Evolutionary conservation across 2,113 vertebrate genomes (phyloP), one percentile per base, ranked within the genome.

Genomic region (Trichomycterus rosablanca): DNA sequence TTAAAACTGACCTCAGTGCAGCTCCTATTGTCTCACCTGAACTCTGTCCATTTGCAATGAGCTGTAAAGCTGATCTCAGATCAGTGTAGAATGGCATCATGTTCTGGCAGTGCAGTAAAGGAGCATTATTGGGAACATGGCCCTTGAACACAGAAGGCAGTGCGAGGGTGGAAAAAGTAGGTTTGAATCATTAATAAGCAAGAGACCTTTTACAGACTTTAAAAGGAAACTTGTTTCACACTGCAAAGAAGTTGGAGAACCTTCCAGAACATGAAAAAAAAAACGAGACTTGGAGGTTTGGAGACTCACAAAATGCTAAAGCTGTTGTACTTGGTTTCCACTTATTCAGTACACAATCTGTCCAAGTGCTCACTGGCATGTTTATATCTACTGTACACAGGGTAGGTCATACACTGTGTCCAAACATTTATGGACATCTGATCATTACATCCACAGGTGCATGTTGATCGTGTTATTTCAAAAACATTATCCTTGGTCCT

Each of bases 171-270:
- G 34, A 19, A 63, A 55, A 61, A 18, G 42, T 44, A 49, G 32
- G 68, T 63, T 63, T 82, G 58, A 79, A 80, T 78, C 61, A 74
- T 80, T 76, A 60, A 76, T 75, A 54, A 37, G 39, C 30, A 67
- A 43, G 19, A 37, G 37, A 22, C 23, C 30, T 55, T 37, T 39
- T 22, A 7, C 6, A 30, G 44, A 39, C 22, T 39, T 26, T 9
- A 28, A 48, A 48, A 37, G 11, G 30, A 37, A 52, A 30, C 24
- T 30, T 12, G 14, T 48, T 24, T 24, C 22, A 11, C 20, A 35
- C 18, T 4, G 15, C 18, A 35, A 11, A 53, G 30, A 2, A 34
- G 10, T 53, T 35, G 3, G 2, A 11, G 28, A 34, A 35, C 34
- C 30, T 53, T 35, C 20, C 12, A 15, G 52, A 23, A 4, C 2